Evolutionary conservation across 2,888 invertebrate species (phyloP).

Genomic region (Ypsolopha scabrella): DNA sequence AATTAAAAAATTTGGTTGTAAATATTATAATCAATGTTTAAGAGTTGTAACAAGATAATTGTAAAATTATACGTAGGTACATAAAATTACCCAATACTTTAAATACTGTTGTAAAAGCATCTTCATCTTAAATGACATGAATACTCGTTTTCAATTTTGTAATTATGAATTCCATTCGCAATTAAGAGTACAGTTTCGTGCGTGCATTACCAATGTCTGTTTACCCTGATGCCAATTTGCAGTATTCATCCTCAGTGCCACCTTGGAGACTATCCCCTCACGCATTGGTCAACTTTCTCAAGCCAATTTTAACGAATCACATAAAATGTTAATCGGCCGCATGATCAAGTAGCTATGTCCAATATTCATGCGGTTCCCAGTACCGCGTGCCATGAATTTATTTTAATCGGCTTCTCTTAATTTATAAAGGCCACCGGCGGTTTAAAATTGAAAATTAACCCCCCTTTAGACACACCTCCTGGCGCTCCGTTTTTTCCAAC

Average conservation of each 20-base stretch:
- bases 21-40: no score
- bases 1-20: no score
- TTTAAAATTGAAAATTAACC: slow-evolving; percentile 65
- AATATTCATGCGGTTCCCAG: slow-evolving; percentile 45
- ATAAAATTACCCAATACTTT: no score
- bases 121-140: neutral
- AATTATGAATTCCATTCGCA: neutral
- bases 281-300: slow-evolving; percentile 31
- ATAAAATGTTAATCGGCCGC: slow-evolving; percentile 36
- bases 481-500: slow-evolving; percentile 39
- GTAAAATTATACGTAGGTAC: no score
- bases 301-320: slow-evolving; percentile 40
- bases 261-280: slow-evolving; percentile 20
- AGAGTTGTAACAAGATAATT: no score
- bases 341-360: slow-evolving; percentile 36
- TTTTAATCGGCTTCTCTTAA: slow-evolving; percentile 40
- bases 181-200: neutral
- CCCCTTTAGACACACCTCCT: slow-evolving; percentile 54
- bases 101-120: neutral
- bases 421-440: slow-evolving; percentile 59
- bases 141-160: neutral
- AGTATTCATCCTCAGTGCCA: slow-evolving; percentile 17
- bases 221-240: slow-evolving; percentile 14
- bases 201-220: slow-evolving; percentile 1
- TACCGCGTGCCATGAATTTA: slow-evolving; percentile 38